A percentile compares a stretch with the other conserved stretches of the same genome.
Evolutionary conservation across 2,888 invertebrate species (phyloP).

Genomic region (Sarcophaga carnaria): DNA sequence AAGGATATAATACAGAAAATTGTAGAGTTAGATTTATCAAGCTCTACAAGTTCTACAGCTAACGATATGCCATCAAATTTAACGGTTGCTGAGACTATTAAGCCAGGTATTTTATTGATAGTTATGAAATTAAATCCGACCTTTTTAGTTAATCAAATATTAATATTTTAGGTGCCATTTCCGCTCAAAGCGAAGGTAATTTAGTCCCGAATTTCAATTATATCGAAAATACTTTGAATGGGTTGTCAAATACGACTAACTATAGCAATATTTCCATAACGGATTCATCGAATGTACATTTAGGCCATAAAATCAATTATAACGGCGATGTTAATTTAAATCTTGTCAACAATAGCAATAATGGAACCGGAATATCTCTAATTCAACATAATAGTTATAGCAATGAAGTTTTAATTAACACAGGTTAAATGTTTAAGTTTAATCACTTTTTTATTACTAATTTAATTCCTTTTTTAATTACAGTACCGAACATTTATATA

Average conservation of each 20-base stretch:
- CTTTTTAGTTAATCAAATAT: not conserved
- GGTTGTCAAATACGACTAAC: constrained; percentile 21
- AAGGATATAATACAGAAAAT: constrained; percentile 8
- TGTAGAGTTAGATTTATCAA: not conserved
- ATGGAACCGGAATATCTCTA: constrained; percentile 9
- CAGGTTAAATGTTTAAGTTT: constrained; percentile 36
- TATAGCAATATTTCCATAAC: constrained; percentile 80
- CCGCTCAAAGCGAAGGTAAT: not conserved
- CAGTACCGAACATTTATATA: constrained; percentile 22
- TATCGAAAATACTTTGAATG: constrained; percentile 24
- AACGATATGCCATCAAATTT: not conserved
- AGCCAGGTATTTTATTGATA: not conserved
- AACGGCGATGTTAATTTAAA: constrained; percentile 80
- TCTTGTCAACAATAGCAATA: constrained; percentile 12
- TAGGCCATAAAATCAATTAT: constrained; percentile 82
- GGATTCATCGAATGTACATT: constrained; percentile 82
- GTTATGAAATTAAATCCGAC: not conserved
- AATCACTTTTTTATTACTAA: not conserved
- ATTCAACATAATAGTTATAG: not conserved
- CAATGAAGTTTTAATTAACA: constrained; percentile 31
- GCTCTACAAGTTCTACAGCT: not conserved
- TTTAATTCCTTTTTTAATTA: constrained; percentile 12
- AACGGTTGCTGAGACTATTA: not conserved
- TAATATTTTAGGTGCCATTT: not conserved
- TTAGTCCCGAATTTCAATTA: not conserved